Base-by-base conservation (phyloP, 64 coral and sea anemone genomes). In the Astreopora myriophthalma region DNA sequence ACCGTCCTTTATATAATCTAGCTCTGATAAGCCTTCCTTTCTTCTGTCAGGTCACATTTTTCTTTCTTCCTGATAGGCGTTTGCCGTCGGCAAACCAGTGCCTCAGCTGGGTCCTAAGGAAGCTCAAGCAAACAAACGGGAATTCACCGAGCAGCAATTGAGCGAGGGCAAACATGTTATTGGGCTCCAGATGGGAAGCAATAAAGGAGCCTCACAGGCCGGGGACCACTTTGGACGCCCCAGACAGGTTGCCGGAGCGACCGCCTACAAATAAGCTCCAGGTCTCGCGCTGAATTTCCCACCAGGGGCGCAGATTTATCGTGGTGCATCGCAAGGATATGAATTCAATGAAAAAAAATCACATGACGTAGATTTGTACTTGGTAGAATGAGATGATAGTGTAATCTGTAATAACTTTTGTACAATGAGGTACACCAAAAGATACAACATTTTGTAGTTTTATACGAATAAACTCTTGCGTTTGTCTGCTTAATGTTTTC, bases 181-280 rank as follows among this genome's bases (percentile, higher is more conserved):
- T 34, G 93, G 93, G n/a, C 82, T 95, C 5, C 93, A 95, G 26
- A 95, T 90, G 87, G 93, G 93, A 17, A 36, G 57, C 13, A 95
- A 95, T 49, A 95, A 95, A 64, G 80, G 80, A 8, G 93, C 93
- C 3, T 85, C 77, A 6, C 93, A 95, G 68, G 27, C 87, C 3
- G 93, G 93, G 3, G 88, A 90, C 60, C 79, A 89, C 33, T 89
- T 78, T 81, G 93, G 93, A 0, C 87, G 79, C 2, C 79, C 80
- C 33, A 68, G 93, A 11, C 78, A 95, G 75, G 88, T 95, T 9
- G 90, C 90, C 27, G 90, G 90, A 23, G 37, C 35, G 8, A 66
- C 86, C 26, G 90, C 44, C 20, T 92, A 92, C 80, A 92, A 92
- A 85, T 92, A 76, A 86, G 29, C 44, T 65, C 55, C 26, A 71